Evolutionary conservation across 1,140 invertebrate species (phyloP), one percentile per base, ranked within the genome.

Genomic region (Piezodorus guildinii): DNA sequence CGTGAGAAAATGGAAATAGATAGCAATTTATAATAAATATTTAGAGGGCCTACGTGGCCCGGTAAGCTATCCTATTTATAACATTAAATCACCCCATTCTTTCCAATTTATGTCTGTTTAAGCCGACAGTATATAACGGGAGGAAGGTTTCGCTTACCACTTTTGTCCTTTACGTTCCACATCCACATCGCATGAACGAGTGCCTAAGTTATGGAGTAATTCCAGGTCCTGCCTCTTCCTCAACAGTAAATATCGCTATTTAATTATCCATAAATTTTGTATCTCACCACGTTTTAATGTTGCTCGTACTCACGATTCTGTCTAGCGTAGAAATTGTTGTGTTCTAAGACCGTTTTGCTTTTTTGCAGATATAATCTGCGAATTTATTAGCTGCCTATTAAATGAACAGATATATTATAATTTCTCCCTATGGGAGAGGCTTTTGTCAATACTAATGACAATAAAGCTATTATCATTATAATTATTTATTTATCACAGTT

Each of bases 71-170:
- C 12, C 46, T 30, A 63, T 63, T 63, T 63, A 63, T 63, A 34
- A 63, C 62, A 54, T 63, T 54, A 63, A 63, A 63, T 63, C 43
- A 44, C 62, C 62, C 49, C 62, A 63, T 63, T 63, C 62, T 63
- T 63, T 63, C 62, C 62, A 63, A 63, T 63, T 63, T 63, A 63
- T 63, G 62, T 63, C 62, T 44, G 52, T 63, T 63, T 63, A 63
- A 63, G 46, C 23, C 62, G 0, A 17, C 46, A 23, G 3, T 63
- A 63, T 63, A 63, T 63, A 21, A 34, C 62, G 14, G 54, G 1
- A n/a, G 21, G 21, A 8, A 8, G 23, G 10, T 6, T n/a, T 23
- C 54, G 23, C 54, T 23, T n/a, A n/a, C 3, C 54, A 58, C n/a
- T 58, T 58, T n/a, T n/a, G 54, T 49, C 46, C 46, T n/a, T 21